Evolutionary conservation across 1,140 invertebrate species (phyloP), one percentile per base, ranked within the genome.

Genomic region (Rhizoglyphus robini): DNA sequence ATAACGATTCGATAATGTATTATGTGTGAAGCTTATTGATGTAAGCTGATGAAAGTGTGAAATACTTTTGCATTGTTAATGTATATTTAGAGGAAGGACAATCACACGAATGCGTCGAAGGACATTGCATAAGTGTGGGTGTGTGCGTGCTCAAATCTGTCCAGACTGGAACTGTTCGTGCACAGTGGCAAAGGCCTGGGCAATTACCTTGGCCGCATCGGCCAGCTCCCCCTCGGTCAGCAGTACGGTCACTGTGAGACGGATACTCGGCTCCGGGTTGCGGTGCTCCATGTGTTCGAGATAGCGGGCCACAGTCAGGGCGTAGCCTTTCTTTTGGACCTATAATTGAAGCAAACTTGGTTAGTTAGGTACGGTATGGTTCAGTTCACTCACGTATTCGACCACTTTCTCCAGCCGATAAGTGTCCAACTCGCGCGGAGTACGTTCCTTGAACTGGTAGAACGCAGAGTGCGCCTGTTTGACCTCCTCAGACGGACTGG

Each of bases 361-460:
- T n/a, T n/a, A n/a, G n/a, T n/a, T n/a, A n/a, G n/a, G n/a, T n/a
- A n/a, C n/a, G n/a, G n/a, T n/a, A n/a, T n/a, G n/a, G n/a, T n/a
- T n/a, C n/a, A n/a, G n/a, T n/a, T n/a, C n/a, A n/a, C n/a, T n/a
- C n/a, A n/a, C n/a, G 72, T 76, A 76, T 41, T 81, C 70, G 18
- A 82, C 81, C 51, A 91, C 82, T n/a, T 81, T 75, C 2, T 77
- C 76, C 23, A 91, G 73, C 61, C 83, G 75, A 11, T 74, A 72
- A 4, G 81, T 72, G 71, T 85, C 82, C 18, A 65, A 27, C 41
- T 49, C n/a, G n/a, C 32, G n/a, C 4, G 67, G 36, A 18, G 51
- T 63, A 23, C 58, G 60, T 13, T 77, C 68, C 1, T 80, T 74
- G 36, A 2, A n/a, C n/a, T n/a, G 4, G 29, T 60, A 29, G 13